Evolutionary conservation across 2,888 invertebrate genomes (phyloP), one percentile per base, ranked within the genome.

Genomic region (Melanchra persicariae): DNA sequence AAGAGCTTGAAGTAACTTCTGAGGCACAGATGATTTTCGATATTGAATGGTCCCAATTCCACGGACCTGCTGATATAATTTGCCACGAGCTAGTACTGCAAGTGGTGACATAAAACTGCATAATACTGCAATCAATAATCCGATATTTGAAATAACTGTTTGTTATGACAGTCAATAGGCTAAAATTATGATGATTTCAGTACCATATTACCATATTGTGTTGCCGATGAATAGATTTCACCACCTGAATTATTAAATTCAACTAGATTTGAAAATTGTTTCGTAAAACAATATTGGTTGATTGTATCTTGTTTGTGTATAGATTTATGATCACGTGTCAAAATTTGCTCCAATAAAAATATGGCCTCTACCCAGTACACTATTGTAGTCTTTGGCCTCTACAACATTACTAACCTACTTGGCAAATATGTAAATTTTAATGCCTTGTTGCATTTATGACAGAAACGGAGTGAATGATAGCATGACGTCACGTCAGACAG

Each of bases 131-230:
- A 69, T 74, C 61, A 74, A 52, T 74, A 45, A 58, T 47, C 24
- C 5, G 9, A 37, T 62, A 69, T 34, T 62, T 19, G 26, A 17
- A 52, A 58, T 69, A 61, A 58, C 40, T 34, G 61, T 40, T 24
- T 30, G 61, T 62, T 62, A 37, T 47, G 59, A 17, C 40, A 49
- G 34, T 60, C 30, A 75, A 59, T 49, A 24, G 30, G 15, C 52
- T 51, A n/a, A 62, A 51, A 62, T 69, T 52, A 62, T 74, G 61
- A 57, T 52, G 60, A 69, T 58, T 74, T 74, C 45, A 70, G 49
- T 74, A 60, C 58, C 22, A 9, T 24, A 74, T 74, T 74, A 69
- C 45, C 69, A 69, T 74, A 61, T 47, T 74, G 61, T 69, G 57
- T 58, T 24, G 17, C 34, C 57, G 17, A 37, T 57, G 49, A 64